Percentiles rank a stretch among this genome's conserved stretches.
These are phyloP conservation scores for Octodon degus DNA, from an alignment of 2,113 vertebrate species.

Conservation along the genomic window DNA sequence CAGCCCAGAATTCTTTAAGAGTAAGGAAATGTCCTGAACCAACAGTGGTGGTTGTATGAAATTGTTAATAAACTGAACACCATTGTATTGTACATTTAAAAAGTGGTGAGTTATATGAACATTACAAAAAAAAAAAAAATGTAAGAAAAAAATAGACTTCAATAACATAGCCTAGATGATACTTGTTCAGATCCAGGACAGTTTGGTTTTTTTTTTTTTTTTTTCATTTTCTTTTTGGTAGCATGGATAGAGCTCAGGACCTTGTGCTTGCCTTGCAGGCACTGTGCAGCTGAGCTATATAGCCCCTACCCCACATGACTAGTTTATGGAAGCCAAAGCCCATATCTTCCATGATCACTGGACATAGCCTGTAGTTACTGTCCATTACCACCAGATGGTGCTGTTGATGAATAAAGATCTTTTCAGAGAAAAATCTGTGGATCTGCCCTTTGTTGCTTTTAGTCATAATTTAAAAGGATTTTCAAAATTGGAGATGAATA, in stretches of 20 bases:
- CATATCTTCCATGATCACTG: background rate
- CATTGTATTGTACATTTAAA: constrained; percentile 19
- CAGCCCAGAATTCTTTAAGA: constrained; percentile 8
- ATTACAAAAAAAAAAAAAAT: constrained; percentile 41
- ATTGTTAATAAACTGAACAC: background rate
- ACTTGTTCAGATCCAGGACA: background rate
- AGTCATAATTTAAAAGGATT: background rate
- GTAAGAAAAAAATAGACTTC: background rate
- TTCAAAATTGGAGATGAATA: constrained; percentile 29
- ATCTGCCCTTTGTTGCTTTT: background rate
- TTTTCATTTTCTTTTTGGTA: no score
- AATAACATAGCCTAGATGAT: background rate
- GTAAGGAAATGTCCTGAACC: constrained; percentile 19
- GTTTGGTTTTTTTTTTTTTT: background rate
- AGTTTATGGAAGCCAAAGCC: background rate
- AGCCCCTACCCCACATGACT: no score
- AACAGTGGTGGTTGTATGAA: background rate
- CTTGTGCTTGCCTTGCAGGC: no score
- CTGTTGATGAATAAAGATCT: constrained; percentile 47
- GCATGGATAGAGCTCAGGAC: no score
- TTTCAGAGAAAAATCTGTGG: background rate
- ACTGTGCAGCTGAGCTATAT: no score
- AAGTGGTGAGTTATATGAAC: constrained; percentile 16
- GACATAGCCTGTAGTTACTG: background rate
- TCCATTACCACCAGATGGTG: constrained; percentile 65